A percentile compares a stretch with the other conserved stretches of the same genome.
These are phyloP conservation scores for Ornithoptera alexandrae DNA, from an alignment of 2,888 invertebrate genomes.

Conservation along the genomic window DNA sequence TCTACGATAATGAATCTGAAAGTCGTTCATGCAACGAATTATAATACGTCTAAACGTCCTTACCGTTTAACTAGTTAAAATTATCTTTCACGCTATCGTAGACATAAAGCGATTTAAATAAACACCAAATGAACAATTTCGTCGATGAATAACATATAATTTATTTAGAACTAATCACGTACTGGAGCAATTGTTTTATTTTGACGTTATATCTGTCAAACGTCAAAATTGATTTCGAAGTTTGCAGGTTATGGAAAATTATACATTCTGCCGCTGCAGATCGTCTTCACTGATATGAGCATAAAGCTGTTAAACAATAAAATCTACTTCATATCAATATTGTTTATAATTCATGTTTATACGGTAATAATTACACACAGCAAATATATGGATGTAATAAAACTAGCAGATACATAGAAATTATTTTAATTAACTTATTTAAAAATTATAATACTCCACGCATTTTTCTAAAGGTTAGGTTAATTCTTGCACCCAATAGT, in stretches of 20 bases:
- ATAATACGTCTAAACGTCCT: constrained; percentile 5
- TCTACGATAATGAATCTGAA: constrained; percentile 52
- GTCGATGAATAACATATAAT: neutral
- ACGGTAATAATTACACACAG: too few species aligned
- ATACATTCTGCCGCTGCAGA: neutral
- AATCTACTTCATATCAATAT: too few species aligned
- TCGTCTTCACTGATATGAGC: too few species aligned
- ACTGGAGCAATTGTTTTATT: constrained; percentile 20
- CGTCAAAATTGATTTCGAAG: neutral
- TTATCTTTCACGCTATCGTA: neutral
- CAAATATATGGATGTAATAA: too few species aligned
- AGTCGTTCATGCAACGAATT: constrained; percentile 14
- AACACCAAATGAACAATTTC: neutral
- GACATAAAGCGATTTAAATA: neutral
- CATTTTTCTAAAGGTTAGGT: constrained; percentile 83
- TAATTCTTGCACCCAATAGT: constrained; percentile 78
- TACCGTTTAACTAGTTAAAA: constrained; percentile 14
- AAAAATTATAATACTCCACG: constrained; percentile 29
- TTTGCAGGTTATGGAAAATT: neutral
- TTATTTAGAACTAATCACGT: too few species aligned
- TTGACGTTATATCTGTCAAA: constrained; percentile 20
- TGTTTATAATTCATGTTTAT: too few species aligned
- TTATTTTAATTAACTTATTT: neutral
- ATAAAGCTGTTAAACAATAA: too few species aligned
- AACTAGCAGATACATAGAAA: too few species aligned